Evolutionary conservation across 2,113 vertebrate genomes (phyloP).

Genomic region (Cynocephalus volans): DNA sequence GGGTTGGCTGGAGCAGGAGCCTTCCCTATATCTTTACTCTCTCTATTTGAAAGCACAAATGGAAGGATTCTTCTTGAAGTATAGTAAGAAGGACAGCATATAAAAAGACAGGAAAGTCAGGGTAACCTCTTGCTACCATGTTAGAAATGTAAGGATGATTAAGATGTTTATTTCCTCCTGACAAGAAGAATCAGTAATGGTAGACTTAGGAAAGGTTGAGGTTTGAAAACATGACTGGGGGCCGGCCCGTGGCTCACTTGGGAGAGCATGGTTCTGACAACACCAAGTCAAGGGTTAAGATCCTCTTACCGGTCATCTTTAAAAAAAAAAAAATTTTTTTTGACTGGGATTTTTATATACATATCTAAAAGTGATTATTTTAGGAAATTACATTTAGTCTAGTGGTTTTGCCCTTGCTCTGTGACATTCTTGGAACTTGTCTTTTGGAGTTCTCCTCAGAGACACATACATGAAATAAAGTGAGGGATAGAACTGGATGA

Average conservation of each 20-base stretch:
- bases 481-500: constrained; percentile 1
- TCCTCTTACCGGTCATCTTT: no score
- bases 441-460: constrained; percentile 7
- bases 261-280: no score
- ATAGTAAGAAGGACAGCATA: background rate
- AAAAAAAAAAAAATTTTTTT: no score
- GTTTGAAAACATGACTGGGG: constrained; percentile 23
- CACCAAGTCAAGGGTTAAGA: no score
- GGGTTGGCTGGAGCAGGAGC: background rate
- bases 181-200: background rate
- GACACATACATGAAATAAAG: background rate
- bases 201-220: background rate
- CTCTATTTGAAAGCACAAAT: background rate
- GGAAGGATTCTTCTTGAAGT: background rate
- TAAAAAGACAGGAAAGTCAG: background rate
- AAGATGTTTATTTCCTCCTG: background rate
- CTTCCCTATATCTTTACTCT: background rate
- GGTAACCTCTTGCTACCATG: background rate
- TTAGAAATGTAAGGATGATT: constrained; percentile 34
- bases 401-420: background rate
- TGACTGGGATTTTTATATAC: no score
- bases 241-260: no score
- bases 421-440: background rate
- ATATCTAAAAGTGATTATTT: constrained; percentile 45
- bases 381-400: background rate